phyloP scores from a whole-genome alignment of 2,888 invertebrate species.

The Zaprionus obscuricornis region DNA sequence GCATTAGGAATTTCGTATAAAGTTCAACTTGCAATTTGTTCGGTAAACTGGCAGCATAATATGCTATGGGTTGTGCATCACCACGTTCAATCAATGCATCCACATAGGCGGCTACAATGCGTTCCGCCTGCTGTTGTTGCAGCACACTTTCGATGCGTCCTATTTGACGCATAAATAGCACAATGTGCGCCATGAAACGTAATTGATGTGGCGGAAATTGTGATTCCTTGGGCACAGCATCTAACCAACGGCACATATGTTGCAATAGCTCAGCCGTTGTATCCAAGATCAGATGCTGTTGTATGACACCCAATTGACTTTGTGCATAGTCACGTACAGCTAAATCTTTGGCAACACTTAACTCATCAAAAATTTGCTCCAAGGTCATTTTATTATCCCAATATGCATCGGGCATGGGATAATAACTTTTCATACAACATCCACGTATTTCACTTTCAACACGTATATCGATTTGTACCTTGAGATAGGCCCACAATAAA shows the following conservation, averaged over 20 bases:
- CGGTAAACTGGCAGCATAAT: slow-evolving; percentile 92
- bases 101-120: slow-evolving; percentile 90
- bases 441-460: slow-evolving; percentile 91
- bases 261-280: slow-evolving; percentile 90
- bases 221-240: slow-evolving; percentile 60
- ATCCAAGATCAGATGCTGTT: slow-evolving; percentile 93
- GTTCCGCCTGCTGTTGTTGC: slow-evolving; percentile 88
- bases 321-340: slow-evolving; percentile 84
- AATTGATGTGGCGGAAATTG: slow-evolving; percentile 84
- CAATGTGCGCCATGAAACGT: slow-evolving; percentile 93
- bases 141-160: slow-evolving; percentile 89
- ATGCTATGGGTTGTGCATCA: slow-evolving; percentile 91
- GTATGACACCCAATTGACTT: slow-evolving; percentile 89
- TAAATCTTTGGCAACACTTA: slow-evolving; percentile 86
- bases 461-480: slow-evolving; percentile 91
- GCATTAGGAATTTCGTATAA: slow-evolving; percentile 89
- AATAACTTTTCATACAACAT: slow-evolving; percentile 85
- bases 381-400: slow-evolving; percentile 88
- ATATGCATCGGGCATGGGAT: slow-evolving; percentile 87
- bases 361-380: slow-evolving; percentile 88
- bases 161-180: slow-evolving; percentile 91
- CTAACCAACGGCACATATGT: slow-evolving; percentile 87
- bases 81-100: slow-evolving; percentile 88
- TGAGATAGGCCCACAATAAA: slow-evolving; percentile 93
- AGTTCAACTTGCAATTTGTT: slow-evolving; percentile 86